Evolutionary conservation across 2,888 invertebrate genomes (phyloP).

Genomic region (Dicycla oo): DNA sequence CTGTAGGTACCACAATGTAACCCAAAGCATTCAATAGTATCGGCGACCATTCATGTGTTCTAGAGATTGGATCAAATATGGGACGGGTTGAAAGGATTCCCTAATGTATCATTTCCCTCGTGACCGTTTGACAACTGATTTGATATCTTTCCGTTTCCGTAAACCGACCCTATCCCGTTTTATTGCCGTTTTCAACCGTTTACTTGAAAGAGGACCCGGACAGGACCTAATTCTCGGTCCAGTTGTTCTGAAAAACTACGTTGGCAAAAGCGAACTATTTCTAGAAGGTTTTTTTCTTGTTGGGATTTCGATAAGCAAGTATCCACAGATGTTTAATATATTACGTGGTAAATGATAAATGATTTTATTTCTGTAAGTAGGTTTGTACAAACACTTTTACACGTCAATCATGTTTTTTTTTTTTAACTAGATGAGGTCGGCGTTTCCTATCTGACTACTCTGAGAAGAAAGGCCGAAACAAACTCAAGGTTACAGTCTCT

Average conservation of each 20-base stretch:
- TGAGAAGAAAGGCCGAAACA: too few species aligned
- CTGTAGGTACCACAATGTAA: conserved; percentile 3
- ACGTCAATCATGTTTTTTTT: too few species aligned
- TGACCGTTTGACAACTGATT: conserved; percentile 56
- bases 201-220: conserved; percentile 34
- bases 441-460: too few species aligned
- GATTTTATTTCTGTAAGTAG: too few species aligned
- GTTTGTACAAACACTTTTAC: too few species aligned
- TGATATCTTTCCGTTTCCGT: conserved; percentile 56
- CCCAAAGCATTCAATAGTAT: conserved; percentile 11
- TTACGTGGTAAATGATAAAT: too few species aligned
- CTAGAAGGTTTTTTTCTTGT: not conserved
- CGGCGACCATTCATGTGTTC: conserved; percentile 26
- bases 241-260: conserved; percentile 10
- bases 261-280: not conserved
- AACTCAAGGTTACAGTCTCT: too few species aligned
- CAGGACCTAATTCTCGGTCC: conserved; percentile 12
- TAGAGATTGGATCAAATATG: conserved; percentile 50
- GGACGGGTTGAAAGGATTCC: conserved; percentile 32
- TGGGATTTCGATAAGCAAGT: not conserved
- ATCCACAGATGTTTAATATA: too few species aligned
- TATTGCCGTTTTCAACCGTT: conserved; percentile 52
- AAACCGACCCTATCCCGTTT: conserved; percentile 45
- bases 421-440: too few species aligned
- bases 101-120: conserved; percentile 61